These are phyloP conservation scores for Epicauta chinensis DNA, from an alignment of 1,140 invertebrate species.

Conservation along the genomic window DNA sequence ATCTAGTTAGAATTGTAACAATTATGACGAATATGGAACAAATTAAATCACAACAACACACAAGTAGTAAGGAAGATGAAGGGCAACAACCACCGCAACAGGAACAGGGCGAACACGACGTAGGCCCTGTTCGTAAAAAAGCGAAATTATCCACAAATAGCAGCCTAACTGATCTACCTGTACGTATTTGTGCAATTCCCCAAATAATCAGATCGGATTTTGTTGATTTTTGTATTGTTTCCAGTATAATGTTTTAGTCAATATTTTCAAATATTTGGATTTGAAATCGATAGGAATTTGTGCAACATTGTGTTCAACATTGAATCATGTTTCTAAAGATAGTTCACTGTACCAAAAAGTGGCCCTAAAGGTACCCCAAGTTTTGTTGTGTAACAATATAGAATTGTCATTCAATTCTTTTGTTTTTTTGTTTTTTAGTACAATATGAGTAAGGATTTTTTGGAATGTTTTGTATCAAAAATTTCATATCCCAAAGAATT, in stretches of 20 bases:
- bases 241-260: constrained; percentile 24
- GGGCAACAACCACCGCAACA: no score
- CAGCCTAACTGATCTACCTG: constrained; percentile 19
- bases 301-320: constrained; percentile 27
- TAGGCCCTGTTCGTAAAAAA: constrained; percentile 24
- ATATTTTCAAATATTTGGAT: constrained; percentile 29
- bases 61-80: no score
- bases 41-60: background rate
- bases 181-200: constrained; percentile 10
- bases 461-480: constrained; percentile 26
- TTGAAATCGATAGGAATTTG: constrained; percentile 24
- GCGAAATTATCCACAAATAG: constrained; percentile 7
- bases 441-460: constrained; percentile 23
- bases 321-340: constrained; percentile 26
- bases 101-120: background rate
- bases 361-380: constrained; percentile 21
- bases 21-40: background rate
- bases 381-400: no score
- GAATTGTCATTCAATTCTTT: no score
- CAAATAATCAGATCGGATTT: background rate
- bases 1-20: background rate
- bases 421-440: constrained; percentile 22
- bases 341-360: constrained; percentile 24
- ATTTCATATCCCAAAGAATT: constrained; percentile 21
- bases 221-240: constrained; percentile 1